A percentile compares a stretch with the other conserved stretches of the same genome.
phyloP scores from a whole-genome alignment of 2,113 vertebrate species.

The Danio rerio region DNA sequence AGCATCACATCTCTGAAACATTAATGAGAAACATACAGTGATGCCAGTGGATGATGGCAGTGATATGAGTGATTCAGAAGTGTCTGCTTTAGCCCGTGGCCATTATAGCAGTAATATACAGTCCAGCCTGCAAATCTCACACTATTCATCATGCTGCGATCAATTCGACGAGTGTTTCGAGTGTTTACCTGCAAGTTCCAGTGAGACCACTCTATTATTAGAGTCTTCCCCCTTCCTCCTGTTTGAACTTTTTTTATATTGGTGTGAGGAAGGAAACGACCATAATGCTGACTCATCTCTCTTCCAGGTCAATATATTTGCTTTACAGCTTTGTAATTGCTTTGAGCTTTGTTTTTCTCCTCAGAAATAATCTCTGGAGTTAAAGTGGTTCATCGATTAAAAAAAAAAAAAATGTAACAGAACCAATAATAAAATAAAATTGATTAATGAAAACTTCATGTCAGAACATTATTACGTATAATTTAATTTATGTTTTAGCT shows the following conservation, averaged over 20 bases:
- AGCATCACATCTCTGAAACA: not conserved
- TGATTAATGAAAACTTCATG: conserved; percentile 3
- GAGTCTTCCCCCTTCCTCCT: not conserved
- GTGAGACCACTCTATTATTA: conserved; percentile 18
- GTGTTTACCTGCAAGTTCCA: conserved; percentile 56
- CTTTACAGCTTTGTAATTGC: conserved; percentile 26
- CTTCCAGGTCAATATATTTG: conserved; percentile 17
- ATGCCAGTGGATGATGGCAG: not conserved
- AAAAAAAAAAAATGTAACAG: not conserved
- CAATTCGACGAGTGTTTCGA: conserved; percentile 29
- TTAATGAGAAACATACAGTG: not conserved
- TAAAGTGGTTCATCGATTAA: conserved; percentile 17
- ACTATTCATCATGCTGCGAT: conserved; percentile 29
- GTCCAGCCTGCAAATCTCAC: conserved; percentile 47
- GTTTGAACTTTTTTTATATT: conserved; percentile 19
- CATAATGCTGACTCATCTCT: conserved; percentile 23
- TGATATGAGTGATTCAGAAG: conserved; percentile 8
- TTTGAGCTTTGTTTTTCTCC: conserved; percentile 2
- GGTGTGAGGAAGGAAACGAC: conserved; percentile 1
- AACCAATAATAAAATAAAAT: conserved; percentile 20
- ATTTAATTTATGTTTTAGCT: not conserved
- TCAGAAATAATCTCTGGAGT: conserved; percentile 9
- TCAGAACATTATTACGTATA: conserved; percentile 10
- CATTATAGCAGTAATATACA: conserved; percentile 55
- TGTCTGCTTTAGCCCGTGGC: conserved; percentile 33